Base-by-base conservation (phyloP, 2,797 vertebrate genomes). In the Jordanella pulchra region DNA sequence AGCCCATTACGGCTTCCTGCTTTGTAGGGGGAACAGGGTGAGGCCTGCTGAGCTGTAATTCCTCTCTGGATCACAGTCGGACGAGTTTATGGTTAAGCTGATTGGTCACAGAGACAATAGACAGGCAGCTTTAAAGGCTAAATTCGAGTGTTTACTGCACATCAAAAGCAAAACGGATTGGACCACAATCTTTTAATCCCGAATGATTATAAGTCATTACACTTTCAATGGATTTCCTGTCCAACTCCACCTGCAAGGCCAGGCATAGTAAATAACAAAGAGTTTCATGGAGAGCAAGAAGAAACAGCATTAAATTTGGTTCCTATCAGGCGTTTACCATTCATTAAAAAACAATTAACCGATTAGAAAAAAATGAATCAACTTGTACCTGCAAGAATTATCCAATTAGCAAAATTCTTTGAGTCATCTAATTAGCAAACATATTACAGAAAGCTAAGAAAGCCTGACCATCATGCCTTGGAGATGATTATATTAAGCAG, bases 1-100 rank as follows among this genome's bases (percentile, higher is more conserved):
- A 87, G 82, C 83, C 86, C 88, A 92, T 89, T 87, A 84, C 10
- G 13, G 77, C 78, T 92, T 93, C 89, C 87, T 89, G 85, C 87
- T 78, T 76, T 78, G 65, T 70, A 76, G 74, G 81, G 72, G 71
- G n/a, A 83, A 79, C 60, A 68, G 69, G 60, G 54, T 60, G 17
- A 78, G 75, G 71, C 54, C 18, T 60, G 78, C 47, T 55, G 27
- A 71, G 68, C 48, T 72, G 70, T 53, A 79, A 87, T 83, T 84
- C 53, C 85, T 76, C 32, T 3, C 18, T 56, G 64, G 50, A 55
- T 65, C 64, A 51, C 77, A 80, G 67, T 75, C 69, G 64, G 47
- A 68, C 35, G 48, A 12, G 72, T 78, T 79, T 45, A 72, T 2
- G 42, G 79, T 75, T 68, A 60, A 77, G 67, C 21, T 70, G 32